Conservation (phyloP, 1,140 invertebrate species). For the Aphaenogaster ashmeadi region DNA sequence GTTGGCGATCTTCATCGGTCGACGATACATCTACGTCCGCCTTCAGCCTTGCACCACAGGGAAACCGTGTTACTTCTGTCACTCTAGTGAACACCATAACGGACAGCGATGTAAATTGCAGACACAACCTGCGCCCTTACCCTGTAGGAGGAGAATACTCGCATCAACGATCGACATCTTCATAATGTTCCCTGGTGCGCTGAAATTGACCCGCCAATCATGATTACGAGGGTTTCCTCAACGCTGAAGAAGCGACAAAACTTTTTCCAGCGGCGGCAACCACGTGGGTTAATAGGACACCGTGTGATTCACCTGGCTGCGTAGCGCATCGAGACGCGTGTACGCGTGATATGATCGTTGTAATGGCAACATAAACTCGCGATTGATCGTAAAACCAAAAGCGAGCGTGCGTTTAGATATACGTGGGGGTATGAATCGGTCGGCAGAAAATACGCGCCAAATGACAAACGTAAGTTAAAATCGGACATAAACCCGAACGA, state of each 20-base stretch:
- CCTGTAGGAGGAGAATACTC: constrained; percentile 47
- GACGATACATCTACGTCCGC: constrained; percentile 77
- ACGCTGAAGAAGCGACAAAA: constrained; percentile 48
- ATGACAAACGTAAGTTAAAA: constrained; percentile 44
- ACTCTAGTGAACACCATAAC: constrained; percentile 11
- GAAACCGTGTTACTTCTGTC: constrained; percentile 71
- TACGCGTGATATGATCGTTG: constrained; percentile 46
- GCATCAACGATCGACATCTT: constrained; percentile 74
- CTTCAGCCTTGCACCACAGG: constrained; percentile 60
- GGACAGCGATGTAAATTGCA: constrained; percentile 60
- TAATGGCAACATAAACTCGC: constrained; percentile 61
- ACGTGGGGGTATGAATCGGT: constrained; percentile 14
- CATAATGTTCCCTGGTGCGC: constrained; percentile 49
- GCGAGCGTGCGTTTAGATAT: not conserved
- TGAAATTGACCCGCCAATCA: constrained; percentile 4
- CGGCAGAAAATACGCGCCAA: not conserved
- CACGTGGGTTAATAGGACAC: constrained; percentile 71
- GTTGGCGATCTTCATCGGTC: constrained; percentile 73
- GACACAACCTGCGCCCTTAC: constrained; percentile 3
- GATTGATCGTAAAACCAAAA: constrained; percentile 71
- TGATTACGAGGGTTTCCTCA: not conserved
- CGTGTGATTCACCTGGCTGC: constrained; percentile 68
- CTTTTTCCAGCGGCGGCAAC: constrained; percentile 37
- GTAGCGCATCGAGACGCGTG: constrained; percentile 55
- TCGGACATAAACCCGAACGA: constrained; percentile 5